phyloP scores from a whole-genome alignment of 2,888 invertebrate species.

The Phalera bucephala region DNA sequence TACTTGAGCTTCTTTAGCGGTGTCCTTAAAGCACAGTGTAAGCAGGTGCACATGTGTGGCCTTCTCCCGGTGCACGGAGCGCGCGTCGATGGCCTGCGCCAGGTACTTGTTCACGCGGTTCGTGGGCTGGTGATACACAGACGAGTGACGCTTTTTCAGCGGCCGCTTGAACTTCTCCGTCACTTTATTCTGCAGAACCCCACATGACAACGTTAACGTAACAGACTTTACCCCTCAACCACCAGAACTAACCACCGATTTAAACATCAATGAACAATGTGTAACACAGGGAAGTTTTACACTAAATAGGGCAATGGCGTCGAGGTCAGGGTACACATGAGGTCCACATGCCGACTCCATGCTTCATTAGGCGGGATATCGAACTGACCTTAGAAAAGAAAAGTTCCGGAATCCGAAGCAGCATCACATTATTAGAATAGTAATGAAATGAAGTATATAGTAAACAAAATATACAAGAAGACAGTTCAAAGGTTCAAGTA shows the following conservation, averaged over 20 bases:
- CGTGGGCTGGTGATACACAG: constrained; percentile 93
- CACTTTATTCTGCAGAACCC: constrained; percentile 88
- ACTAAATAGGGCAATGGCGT: constrained; percentile 22
- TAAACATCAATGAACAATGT: constrained; percentile 24
- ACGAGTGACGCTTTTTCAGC: constrained; percentile 93
- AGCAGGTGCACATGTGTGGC: constrained; percentile 93
- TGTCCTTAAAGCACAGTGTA: constrained; percentile 93
- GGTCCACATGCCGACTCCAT: constrained; percentile 75
- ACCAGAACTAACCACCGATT: constrained; percentile 36
- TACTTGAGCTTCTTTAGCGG: constrained; percentile 91
- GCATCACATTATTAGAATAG: constrained; percentile 77
- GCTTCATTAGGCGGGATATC: constrained; percentile 56
- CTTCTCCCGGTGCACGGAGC: constrained; percentile 95
- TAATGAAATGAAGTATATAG: constrained; percentile 60
- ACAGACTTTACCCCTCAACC: no score
- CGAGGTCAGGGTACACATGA: constrained; percentile 53
- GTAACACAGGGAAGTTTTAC: constrained; percentile 26
- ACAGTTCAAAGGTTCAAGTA: constrained; percentile 14
- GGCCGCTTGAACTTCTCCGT: constrained; percentile 94
- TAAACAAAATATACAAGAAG: constrained; percentile 39
- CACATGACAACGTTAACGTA: constrained; percentile 36
- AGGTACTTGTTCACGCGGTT: constrained; percentile 96
- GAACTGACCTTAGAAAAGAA: constrained; percentile 78
- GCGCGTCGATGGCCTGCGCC: constrained; percentile 94
- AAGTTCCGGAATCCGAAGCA: constrained; percentile 80